These are phyloP conservation scores for Tenthredo livida DNA, from an alignment of 2,888 invertebrate genomes.

Conservation along the genomic window DNA sequence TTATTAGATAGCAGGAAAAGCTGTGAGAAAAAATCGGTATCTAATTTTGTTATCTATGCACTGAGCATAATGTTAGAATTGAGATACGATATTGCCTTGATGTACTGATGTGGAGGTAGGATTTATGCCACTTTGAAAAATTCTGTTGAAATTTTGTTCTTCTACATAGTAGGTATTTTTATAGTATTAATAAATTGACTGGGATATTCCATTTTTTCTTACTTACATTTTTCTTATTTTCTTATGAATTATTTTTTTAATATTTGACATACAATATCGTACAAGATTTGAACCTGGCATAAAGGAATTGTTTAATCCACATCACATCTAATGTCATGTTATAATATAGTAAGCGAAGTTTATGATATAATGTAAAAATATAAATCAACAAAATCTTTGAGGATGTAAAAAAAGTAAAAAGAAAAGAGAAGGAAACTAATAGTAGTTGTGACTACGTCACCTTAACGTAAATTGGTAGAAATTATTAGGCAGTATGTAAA, in stretches of 20 bases:
- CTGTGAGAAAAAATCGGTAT: not conserved
- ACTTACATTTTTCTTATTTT: not conserved
- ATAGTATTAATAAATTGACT: not conserved
- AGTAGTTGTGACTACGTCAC: slow-evolving; percentile 17
- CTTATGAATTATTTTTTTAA: not conserved
- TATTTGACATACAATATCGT: slow-evolving; percentile 4
- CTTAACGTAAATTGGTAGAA: not conserved
- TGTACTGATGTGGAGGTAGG: slow-evolving; percentile 6
- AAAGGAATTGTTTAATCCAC: not conserved
- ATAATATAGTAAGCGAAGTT: slow-evolving; percentile 27
- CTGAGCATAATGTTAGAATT: slow-evolving; percentile 11
- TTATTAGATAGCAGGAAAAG: not conserved
- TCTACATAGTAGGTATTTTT: not conserved
- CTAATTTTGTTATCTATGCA: not conserved
- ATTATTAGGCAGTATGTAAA: not conserved
- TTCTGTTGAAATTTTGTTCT: not conserved
- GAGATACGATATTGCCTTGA: slow-evolving; percentile 34
- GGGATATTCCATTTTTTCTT: not conserved
- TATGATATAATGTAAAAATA: slow-evolving; percentile 35
- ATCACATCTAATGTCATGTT: slow-evolving; percentile 9
- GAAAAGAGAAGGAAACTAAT: not conserved
- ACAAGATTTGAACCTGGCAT: slow-evolving; percentile 13
- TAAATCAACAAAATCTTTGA: slow-evolving; percentile 26
- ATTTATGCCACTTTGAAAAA: not conserved
- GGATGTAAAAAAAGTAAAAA: not conserved